Evolutionary conservation across 1,140 invertebrate species (phyloP).

Genomic region (Drosophila varians): DNA sequence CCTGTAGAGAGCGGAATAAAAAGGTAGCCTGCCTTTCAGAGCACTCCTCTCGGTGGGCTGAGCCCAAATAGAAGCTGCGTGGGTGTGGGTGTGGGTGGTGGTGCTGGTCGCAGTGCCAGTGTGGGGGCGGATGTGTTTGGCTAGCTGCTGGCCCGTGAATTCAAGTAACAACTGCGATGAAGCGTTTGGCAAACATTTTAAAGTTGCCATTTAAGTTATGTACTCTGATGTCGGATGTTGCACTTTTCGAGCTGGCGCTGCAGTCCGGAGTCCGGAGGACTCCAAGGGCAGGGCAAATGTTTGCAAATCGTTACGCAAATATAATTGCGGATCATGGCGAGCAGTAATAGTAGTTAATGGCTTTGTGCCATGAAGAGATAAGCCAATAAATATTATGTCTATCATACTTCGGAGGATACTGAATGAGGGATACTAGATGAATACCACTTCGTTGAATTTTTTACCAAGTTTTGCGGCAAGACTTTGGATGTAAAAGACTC

Average conservation of each 20-base stretch:
- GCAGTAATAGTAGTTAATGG: constrained; percentile 9
- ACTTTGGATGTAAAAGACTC: constrained; percentile 32
- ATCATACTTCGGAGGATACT: background rate
- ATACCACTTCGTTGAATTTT: constrained; percentile 40
- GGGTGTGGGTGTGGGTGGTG: constrained; percentile 11
- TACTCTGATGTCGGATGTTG: constrained; percentile 29
- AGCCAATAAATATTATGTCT: background rate
- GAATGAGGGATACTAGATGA: background rate
- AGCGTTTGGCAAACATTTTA: constrained; percentile 79
- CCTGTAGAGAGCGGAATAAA: constrained; percentile 49
- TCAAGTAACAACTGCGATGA: constrained; percentile 77
- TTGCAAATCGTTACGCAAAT: constrained; percentile 59
- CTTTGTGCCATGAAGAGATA: background rate
- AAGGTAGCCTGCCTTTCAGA: constrained; percentile 66
- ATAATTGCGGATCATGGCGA: constrained; percentile 22
- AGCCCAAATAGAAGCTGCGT: constrained; percentile 66
- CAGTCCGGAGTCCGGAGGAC: too few relatives aligned
- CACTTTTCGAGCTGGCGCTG: constrained; percentile 8
- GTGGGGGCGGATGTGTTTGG: constrained; percentile 47
- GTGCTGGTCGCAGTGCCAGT: background rate
- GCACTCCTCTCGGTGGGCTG: constrained; percentile 58
- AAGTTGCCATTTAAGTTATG: constrained; percentile 80
- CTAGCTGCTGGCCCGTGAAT: constrained; percentile 76
- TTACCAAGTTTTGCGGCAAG: constrained; percentile 43
- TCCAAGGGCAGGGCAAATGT: constrained; percentile 12